Evolutionary conservation across 2,888 invertebrate genomes (phyloP).

Genomic region (Eudemis profundana): DNA sequence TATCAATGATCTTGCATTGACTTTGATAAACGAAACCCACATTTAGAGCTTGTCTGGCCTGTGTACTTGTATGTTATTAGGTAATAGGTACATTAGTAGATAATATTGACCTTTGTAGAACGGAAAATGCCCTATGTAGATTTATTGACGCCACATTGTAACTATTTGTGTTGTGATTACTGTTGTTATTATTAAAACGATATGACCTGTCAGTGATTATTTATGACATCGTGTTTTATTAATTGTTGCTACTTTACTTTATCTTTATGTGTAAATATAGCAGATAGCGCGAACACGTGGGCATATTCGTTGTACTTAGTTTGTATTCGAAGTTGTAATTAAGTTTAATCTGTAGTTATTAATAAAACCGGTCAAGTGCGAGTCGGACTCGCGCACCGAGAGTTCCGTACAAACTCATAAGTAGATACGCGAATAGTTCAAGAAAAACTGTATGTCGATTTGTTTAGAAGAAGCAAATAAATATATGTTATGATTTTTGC

Average conservation of each 20-base stretch:
- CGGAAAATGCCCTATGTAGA: slow-evolving; percentile 10
- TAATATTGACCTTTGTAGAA: slow-evolving; percentile 1
- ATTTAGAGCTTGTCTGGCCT: neutral
- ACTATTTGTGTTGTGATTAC: neutral
- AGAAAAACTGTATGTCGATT: too few relatives aligned
- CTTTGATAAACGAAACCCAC: too few relatives aligned
- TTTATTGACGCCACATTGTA: neutral
- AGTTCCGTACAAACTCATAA: too few relatives aligned
- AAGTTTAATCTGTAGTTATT: too few relatives aligned
- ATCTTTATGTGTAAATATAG: slow-evolving; percentile 17
- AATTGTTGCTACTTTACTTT: slow-evolving; percentile 16
- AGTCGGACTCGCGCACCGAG: too few relatives aligned
- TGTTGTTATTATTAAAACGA: slow-evolving; percentile 12
- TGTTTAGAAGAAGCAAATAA: too few relatives aligned
- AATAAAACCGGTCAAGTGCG: too few relatives aligned
- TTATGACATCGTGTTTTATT: slow-evolving; percentile 7
- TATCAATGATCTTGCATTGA: too few relatives aligned
- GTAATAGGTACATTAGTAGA: neutral
- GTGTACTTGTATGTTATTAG: neutral
- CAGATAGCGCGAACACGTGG: slow-evolving; percentile 26
- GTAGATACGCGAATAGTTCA: too few relatives aligned
- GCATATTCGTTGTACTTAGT: neutral
- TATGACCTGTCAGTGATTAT: slow-evolving; percentile 19
- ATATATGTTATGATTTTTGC: too few relatives aligned
- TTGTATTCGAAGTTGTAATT: neutral